Evolutionary conservation across 2,797 vertebrate species (phyloP), one percentile per base, ranked within the genome.

Genomic region (Brachyalestes nurse): DNA sequence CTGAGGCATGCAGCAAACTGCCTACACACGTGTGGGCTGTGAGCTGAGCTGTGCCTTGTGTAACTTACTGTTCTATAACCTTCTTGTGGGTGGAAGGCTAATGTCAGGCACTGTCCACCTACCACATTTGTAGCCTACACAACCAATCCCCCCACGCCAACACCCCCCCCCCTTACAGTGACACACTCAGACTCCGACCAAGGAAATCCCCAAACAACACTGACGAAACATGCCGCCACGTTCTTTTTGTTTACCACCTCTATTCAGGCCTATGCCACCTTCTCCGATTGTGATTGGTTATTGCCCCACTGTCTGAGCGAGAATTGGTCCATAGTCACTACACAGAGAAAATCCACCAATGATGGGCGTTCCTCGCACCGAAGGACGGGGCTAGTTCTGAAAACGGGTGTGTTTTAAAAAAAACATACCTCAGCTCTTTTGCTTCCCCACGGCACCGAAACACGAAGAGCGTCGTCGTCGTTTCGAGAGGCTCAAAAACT

Each of bases 181-280:
- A 92, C 91, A 90, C 84, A 88, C 60, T 75, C 87, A 79, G 82
- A 78, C 84, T 88, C 85, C 85, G 89, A 67, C 71, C 82, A 78
- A 92, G 92, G 92, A 94, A 94, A 93, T 90, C 91, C 93, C 93
- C 90, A 78, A 75, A 73, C 87, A 86, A 85, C 72, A 66, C 82
- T 86, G 60, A 84, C 79, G 80, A 80, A 79, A 83, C 51, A 85
- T 53, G 42, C 75, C 73, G 25, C 82, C 80, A 67, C 65, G 40
- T 12, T 21, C 10, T 67, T 67, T 67, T 51, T 67, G 19, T 45
- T 67, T 67, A 3, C 65, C 38, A 21, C 65, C 65, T 14, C 19
- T 67, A 12, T 45, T 45, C 65, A 1, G 38, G 2, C 19, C 4
- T 6, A 12, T 10, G 19, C 38, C 40, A n/a, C 9, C 40, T 42